These are phyloP conservation scores for Drosophila nr. medialis DNA, from an alignment of 2,888 invertebrate genomes.

Conservation along the genomic window DNA sequence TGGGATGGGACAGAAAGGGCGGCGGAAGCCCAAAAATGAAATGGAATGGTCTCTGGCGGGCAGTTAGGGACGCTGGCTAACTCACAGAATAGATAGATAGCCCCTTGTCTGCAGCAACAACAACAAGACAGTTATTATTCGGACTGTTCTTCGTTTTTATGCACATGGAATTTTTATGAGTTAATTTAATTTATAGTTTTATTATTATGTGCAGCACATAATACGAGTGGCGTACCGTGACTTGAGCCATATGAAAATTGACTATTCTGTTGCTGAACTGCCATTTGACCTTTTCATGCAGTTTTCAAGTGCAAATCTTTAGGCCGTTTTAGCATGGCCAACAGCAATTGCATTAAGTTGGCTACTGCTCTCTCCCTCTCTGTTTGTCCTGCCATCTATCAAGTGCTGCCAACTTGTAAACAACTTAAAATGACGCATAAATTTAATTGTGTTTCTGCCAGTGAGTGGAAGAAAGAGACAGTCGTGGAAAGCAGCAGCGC, in stretches of 20 bases:
- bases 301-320: conserved; percentile 51
- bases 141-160: conserved; percentile 69
- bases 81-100: conserved; percentile 70
- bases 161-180: conserved; percentile 84
- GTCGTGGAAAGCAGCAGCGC: conserved; percentile 9
- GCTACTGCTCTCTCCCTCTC: background rate
- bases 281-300: conserved; percentile 35
- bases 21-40: conserved; percentile 38
- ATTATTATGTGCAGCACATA: conserved; percentile 82
- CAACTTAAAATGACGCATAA: conserved; percentile 77
- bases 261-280: conserved; percentile 18
- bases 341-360: conserved; percentile 53
- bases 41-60: conserved; percentile 75
- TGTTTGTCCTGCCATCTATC: background rate
- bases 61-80: conserved; percentile 64
- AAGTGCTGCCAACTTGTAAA: conserved; percentile 66
- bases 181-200: conserved; percentile 85
- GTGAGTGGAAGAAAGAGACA: background rate
- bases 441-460: conserved; percentile 68
- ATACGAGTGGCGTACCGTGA: conserved; percentile 43
- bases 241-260: conserved; percentile 37
- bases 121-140: conserved; percentile 71
- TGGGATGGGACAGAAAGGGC: conserved; percentile 9
- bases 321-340: conserved; percentile 12
- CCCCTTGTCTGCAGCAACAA: conserved; percentile 49